Percentiles rank a stretch among this genome's conserved stretches.
Conservation (phyloP, 1,140 invertebrate species). For the Amphibalanus amphitrite region DNA sequence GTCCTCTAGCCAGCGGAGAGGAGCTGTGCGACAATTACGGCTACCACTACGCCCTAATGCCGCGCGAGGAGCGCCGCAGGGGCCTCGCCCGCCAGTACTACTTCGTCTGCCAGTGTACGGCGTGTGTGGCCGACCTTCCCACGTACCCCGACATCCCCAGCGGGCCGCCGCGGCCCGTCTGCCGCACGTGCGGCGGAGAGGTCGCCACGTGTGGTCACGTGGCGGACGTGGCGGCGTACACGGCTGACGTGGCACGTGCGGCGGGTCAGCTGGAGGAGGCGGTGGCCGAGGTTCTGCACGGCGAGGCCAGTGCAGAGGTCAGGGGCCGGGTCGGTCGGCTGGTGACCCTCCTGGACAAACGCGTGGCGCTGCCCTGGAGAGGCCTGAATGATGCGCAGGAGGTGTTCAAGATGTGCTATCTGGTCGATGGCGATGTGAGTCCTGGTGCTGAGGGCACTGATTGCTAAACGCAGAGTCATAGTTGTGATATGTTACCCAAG, state of each 20-base stretch:
- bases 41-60: constrained; percentile 51
- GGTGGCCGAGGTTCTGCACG: neutral
- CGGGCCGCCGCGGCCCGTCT: neutral
- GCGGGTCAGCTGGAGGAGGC: neutral
- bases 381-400: neutral
- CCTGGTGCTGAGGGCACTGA: neutral
- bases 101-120: constrained; percentile 61
- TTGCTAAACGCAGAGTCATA: too few relatives aligned
- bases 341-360: neutral
- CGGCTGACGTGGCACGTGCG: neutral
- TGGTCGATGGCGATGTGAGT: neutral
- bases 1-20: constrained; percentile 25
- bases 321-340: neutral
- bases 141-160: constrained; percentile 28
- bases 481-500: too few relatives aligned
- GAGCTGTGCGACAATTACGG: constrained; percentile 52
- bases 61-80: constrained; percentile 38
- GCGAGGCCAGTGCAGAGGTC: neutral
- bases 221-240: neutral
- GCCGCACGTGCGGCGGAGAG: neutral
- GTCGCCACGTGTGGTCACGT: neutral
- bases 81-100: constrained; percentile 61
- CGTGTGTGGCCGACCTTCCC: constrained; percentile 57
- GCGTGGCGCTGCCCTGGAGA: neutral
- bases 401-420: neutral